Conservation (phyloP, 2,113 vertebrate species). For the Austrofundulus limnaeus region DNA sequence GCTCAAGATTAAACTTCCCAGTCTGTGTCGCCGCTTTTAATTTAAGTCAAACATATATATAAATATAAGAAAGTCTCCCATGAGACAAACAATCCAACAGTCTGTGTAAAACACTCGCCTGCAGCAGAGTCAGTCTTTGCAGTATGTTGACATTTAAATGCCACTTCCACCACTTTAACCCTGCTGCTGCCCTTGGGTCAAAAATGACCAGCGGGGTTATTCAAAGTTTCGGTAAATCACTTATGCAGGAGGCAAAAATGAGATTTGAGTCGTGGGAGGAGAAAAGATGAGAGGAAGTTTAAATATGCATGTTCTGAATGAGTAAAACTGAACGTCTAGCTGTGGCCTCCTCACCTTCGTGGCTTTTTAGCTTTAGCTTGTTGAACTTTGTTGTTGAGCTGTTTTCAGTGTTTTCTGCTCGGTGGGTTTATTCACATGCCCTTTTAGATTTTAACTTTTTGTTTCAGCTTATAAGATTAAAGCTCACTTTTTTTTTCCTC, state of each 20-base stretch:
- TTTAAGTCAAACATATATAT: too few species aligned
- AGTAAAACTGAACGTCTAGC: background rate
- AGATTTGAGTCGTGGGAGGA: background rate
- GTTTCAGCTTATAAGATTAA: background rate
- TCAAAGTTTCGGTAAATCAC: background rate
- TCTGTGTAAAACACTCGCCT: too few species aligned
- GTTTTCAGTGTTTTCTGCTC: background rate
- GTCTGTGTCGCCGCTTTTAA: too few species aligned
- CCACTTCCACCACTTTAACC: background rate
- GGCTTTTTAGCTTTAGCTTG: background rate
- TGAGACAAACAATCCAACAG: too few species aligned
- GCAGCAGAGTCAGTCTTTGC: background rate
- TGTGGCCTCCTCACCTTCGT: background rate
- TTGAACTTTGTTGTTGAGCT: background rate
- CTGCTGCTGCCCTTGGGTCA: too few species aligned
- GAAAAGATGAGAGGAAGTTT: background rate
- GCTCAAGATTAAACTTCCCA: too few species aligned
- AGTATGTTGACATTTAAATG: background rate
- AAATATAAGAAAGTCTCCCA: too few species aligned
- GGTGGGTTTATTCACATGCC: too few species aligned
- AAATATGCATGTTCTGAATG: background rate
- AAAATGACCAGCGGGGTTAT: too few species aligned
- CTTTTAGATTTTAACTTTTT: background rate
- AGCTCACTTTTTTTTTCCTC: background rate
- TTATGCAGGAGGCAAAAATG: background rate